These are phyloP conservation scores for Typhlichthys eigenmanni DNA, from an alignment of 2,797 vertebrate genomes.

Conservation along the genomic window DNA sequence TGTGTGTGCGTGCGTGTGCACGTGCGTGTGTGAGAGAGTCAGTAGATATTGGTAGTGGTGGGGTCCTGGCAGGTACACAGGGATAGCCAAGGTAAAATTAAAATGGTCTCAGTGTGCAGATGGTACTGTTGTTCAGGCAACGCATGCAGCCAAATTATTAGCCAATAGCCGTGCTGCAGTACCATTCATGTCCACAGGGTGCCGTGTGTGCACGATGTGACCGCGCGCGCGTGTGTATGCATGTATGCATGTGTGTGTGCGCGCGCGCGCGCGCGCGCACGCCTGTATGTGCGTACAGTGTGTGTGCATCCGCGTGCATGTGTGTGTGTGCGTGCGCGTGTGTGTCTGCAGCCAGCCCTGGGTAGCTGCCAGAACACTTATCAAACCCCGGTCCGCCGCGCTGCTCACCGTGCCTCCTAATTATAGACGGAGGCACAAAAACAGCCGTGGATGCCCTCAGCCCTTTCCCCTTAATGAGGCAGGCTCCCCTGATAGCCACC, in stretches of 20 bases:
- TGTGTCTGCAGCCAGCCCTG: slow-evolving; percentile 45
- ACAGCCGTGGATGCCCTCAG: slow-evolving; percentile 58
- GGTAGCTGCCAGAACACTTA: slow-evolving; percentile 73
- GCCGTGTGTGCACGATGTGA: slow-evolving; percentile 19
- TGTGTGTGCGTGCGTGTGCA: slow-evolving; percentile 40
- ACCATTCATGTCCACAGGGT: slow-evolving; percentile 25
- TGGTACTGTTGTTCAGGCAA: slow-evolving; percentile 49
- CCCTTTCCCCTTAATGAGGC: slow-evolving; percentile 73
- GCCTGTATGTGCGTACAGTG: slow-evolving; percentile 5
- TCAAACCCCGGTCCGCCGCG: slow-evolving; percentile 72
- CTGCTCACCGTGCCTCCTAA: slow-evolving; percentile 72
- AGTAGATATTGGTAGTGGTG: too few relatives aligned
- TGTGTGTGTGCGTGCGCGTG: slow-evolving; percentile 19
- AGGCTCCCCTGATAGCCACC: slow-evolving; percentile 58
- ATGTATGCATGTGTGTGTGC: not conserved
- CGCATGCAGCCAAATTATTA: slow-evolving; percentile 29
- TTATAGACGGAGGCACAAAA: slow-evolving; percentile 70
- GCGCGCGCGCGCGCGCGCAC: not conserved
- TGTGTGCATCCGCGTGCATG: slow-evolving; percentile 17
- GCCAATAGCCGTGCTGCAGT: slow-evolving; percentile 24
- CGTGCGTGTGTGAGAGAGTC: not conserved
- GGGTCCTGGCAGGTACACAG: slow-evolving; percentile 10
- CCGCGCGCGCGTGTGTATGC: not conserved
- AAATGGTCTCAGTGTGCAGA: slow-evolving; percentile 52
- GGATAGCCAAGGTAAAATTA: slow-evolving; percentile 43